These are phyloP conservation scores for Halcyon badia DNA, from an alignment of 2,797 vertebrate species.

Conservation along the genomic window DNA sequence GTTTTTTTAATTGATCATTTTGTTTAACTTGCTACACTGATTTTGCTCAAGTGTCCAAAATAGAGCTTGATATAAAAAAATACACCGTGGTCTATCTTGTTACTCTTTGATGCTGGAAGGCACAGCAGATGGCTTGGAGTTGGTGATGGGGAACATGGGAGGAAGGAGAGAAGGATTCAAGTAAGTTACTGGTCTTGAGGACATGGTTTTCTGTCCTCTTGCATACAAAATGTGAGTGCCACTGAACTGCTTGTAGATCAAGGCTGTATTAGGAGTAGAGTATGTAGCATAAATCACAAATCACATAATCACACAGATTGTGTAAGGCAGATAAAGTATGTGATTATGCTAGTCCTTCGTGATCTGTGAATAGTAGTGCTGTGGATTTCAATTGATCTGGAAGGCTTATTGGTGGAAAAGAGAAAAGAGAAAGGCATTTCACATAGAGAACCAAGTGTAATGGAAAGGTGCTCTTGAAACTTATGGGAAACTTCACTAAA, in stretches of 20 bases:
- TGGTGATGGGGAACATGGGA: neutral
- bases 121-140: neutral
- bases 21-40: neutral
- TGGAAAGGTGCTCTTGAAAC: neutral
- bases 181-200: neutral
- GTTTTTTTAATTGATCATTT: neutral
- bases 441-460: neutral
- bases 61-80: neutral
- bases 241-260: neutral
- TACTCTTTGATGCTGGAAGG: neutral
- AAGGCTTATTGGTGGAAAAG: neutral
- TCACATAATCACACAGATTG: neutral
- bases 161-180: neutral
- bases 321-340: neutral
- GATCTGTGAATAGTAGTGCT: neutral
- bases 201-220: neutral
- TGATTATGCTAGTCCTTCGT: neutral
- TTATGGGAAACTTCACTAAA: neutral
- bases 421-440: neutral
- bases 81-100: neutral
- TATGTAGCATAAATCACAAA: neutral
- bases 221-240: rapidly evolving
- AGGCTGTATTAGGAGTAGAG: neutral
- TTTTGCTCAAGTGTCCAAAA: neutral
- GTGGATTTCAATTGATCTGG: neutral